phyloP scores from a whole-genome alignment of 2,888 invertebrate genomes.

The Dasysyrphus tricinctus region DNA sequence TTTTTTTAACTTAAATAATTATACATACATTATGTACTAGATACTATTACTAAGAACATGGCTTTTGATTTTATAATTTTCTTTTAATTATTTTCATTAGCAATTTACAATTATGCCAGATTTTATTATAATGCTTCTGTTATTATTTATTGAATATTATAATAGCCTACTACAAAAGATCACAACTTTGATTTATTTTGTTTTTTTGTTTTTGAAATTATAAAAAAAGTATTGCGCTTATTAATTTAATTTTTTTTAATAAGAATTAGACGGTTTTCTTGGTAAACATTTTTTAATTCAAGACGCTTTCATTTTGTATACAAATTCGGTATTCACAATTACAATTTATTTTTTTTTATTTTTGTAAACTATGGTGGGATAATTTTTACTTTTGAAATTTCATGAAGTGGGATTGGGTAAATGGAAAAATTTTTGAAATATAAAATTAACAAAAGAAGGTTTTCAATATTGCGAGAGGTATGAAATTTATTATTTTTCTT shows the following conservation, averaged over 20 bases:
- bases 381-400: constrained; percentile 78
- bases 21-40: constrained; percentile 17
- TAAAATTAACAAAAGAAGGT: constrained; percentile 20
- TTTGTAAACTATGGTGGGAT: constrained; percentile 83
- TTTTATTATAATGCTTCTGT: constrained; percentile 29
- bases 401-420: constrained; percentile 72
- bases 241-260: constrained; percentile 11
- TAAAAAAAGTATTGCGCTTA: constrained; percentile 56
- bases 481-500: neutral
- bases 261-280: constrained; percentile 18
- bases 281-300: constrained; percentile 27
- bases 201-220: constrained; percentile 28
- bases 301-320: constrained; percentile 56
- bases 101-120: constrained; percentile 27
- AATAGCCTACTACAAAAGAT: constrained; percentile 73
- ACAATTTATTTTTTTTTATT: constrained; percentile 15
- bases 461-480: constrained; percentile 34
- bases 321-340: constrained; percentile 71
- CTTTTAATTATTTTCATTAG: constrained; percentile 25
- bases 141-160: constrained; percentile 47
- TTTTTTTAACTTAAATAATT: constrained; percentile 53
- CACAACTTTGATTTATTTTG: constrained; percentile 65
- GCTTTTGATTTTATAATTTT: constrained; percentile 30
- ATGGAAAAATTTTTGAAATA: constrained; percentile 26
- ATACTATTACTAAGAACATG: constrained; percentile 57